Conservation (phyloP, 2,113 vertebrate genomes). For the Cynopterus brachyotis region DNA sequence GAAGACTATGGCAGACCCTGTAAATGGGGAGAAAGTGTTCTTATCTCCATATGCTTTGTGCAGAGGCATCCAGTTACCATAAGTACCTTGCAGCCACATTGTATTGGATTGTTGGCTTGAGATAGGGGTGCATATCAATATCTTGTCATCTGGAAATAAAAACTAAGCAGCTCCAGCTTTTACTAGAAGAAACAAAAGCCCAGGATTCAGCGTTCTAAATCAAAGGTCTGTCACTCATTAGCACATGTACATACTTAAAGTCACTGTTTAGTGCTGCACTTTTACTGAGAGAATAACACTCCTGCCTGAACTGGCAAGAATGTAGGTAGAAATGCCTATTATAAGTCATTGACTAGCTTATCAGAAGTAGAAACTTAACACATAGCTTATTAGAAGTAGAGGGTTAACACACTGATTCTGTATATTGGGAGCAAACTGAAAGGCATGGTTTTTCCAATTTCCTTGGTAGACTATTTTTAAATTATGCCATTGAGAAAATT, state of each 20-base stretch:
- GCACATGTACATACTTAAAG: background rate
- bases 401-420: background rate
- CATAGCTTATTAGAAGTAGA: background rate
- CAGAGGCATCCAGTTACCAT: background rate
- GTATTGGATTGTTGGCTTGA: background rate
- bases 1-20: background rate
- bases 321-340: background rate
- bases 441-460: background rate
- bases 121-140: background rate
- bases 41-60: background rate
- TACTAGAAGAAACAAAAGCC: background rate
- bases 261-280: background rate
- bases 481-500: background rate
- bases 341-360: background rate
- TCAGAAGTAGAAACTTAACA: background rate
- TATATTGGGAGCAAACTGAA: conserved; percentile 9
- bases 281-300: background rate
- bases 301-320: background rate
- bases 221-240: background rate
- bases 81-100: background rate
- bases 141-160: background rate
- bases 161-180: background rate
- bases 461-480: background rate
- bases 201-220: background rate
- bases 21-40: background rate